phyloP scores from a whole-genome alignment of 1,140 invertebrate genomes.

The Monochamus saltuarius region DNA sequence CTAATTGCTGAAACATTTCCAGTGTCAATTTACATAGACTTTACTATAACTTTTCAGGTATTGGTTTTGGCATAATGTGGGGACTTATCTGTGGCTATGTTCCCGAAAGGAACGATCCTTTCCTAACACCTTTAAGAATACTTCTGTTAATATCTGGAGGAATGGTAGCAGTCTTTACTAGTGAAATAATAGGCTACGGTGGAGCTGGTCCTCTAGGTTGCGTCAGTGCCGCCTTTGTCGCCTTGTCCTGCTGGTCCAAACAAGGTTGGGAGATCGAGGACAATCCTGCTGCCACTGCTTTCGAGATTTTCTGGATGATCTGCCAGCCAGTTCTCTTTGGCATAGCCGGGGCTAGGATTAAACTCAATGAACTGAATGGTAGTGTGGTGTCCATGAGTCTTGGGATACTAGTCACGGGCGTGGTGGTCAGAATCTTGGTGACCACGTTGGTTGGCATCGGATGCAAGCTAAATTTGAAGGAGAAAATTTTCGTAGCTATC shows the following conservation, averaged over 20 bases:
- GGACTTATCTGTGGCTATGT: constrained; percentile 71
- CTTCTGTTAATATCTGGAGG: constrained; percentile 76
- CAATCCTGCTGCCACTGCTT: constrained; percentile 78
- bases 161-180: constrained; percentile 79
- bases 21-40: too few species aligned
- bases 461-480: constrained; percentile 68
- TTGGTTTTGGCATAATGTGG: constrained; percentile 74
- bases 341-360: constrained; percentile 85
- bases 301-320: constrained; percentile 90
- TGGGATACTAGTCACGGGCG: constrained; percentile 61
- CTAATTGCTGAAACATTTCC: too few species aligned
- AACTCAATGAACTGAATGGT: constrained; percentile 65
- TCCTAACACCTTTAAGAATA: constrained; percentile 71
- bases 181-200: constrained; percentile 73
- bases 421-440: constrained; percentile 63
- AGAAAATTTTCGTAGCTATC: constrained; percentile 85
- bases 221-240: constrained; percentile 82
- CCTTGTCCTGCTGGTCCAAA: constrained; percentile 70
- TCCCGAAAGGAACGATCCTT: constrained; percentile 75
- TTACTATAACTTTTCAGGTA: too few species aligned
- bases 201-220: constrained; percentile 79
- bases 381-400: constrained; percentile 64
- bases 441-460: constrained; percentile 69
- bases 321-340: constrained; percentile 86
- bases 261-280: constrained; percentile 81